Conservation (phyloP, 2,888 invertebrate genomes). For the Xestia sexstrigata region DNA sequence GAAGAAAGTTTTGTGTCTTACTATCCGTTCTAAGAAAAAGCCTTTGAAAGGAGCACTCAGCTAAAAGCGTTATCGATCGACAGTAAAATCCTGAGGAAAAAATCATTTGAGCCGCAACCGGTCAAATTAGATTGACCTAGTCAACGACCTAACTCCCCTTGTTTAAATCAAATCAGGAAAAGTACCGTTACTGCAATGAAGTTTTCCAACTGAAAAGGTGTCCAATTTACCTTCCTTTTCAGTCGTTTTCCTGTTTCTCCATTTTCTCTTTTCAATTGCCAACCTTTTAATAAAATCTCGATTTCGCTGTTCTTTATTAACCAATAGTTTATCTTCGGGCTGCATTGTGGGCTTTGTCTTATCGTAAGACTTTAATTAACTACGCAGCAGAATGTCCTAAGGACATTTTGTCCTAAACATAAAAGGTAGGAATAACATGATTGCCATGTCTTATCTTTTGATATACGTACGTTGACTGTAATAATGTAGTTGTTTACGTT, state of each 20-base stretch:
- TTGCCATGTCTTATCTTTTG: slow-evolving; percentile 61
- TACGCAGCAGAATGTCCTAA: neutral
- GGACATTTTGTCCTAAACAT: neutral
- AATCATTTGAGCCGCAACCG: slow-evolving; percentile 52
- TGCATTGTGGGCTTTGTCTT: neutral
- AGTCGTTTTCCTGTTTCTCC: slow-evolving; percentile 27
- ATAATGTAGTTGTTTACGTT: slow-evolving; percentile 69
- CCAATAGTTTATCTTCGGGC: neutral
- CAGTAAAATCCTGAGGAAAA: slow-evolving; percentile 46
- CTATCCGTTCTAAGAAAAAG: slow-evolving; percentile 9
- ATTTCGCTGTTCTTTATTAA: neutral
- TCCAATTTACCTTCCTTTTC: slow-evolving; percentile 35
- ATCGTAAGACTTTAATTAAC: slow-evolving; percentile 2
- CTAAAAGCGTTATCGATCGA: slow-evolving; percentile 46
- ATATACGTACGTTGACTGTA: slow-evolving; percentile 65
- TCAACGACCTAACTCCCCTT: slow-evolving; percentile 51
- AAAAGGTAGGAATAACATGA: slow-evolving; percentile 34
- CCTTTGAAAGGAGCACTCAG: slow-evolving; percentile 19
- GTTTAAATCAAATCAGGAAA: slow-evolving; percentile 63
- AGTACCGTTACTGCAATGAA: slow-evolving; percentile 45
- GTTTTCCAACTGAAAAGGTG: slow-evolving; percentile 39
- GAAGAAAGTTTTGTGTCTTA: slow-evolving; percentile 57
- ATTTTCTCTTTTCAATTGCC: slow-evolving; percentile 18
- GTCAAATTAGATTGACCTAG: slow-evolving; percentile 62
- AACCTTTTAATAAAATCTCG: slow-evolving; percentile 13